These are phyloP conservation scores for Drosophila melanosoma DNA, from an alignment of 2,888 invertebrate genomes.

Conservation along the genomic window DNA sequence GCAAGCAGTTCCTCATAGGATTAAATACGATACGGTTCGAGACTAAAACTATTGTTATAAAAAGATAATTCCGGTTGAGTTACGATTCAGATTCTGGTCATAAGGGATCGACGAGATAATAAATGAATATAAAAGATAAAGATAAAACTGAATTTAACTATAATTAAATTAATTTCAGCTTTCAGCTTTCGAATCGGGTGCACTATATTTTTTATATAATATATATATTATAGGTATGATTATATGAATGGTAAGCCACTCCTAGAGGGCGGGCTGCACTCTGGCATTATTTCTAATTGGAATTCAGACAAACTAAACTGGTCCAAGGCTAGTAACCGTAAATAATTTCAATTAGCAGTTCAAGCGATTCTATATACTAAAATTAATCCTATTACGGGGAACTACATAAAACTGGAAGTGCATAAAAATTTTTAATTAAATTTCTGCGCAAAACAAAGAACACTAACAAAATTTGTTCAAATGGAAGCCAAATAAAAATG, in stretches of 20 bases:
- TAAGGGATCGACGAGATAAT: no score
- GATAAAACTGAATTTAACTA: background rate
- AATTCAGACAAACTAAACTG: slow-evolving; percentile 4
- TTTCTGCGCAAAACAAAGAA: slow-evolving; percentile 39
- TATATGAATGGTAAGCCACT: background rate
- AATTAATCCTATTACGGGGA: slow-evolving; percentile 36
- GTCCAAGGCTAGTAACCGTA: background rate
- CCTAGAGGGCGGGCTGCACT: background rate
- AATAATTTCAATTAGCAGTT: slow-evolving; percentile 42
- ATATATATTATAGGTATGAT: background rate
- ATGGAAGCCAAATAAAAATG: slow-evolving; percentile 28
- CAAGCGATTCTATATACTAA: background rate
- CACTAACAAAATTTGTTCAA: slow-evolving; percentile 16
- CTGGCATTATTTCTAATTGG: background rate
- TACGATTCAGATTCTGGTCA: background rate
- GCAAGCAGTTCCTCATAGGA: no score
- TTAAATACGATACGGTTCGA: background rate
- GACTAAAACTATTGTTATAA: background rate
- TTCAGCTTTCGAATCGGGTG: background rate
- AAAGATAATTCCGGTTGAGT: background rate
- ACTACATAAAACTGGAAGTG: slow-evolving; percentile 7
- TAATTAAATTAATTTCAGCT: background rate
- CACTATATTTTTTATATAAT: slow-evolving; percentile 4
- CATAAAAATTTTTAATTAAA: slow-evolving; percentile 60
- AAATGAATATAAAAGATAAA: background rate